Conservation (phyloP, 2,888 invertebrate species). For the Pandemis cinnamomeana region DNA sequence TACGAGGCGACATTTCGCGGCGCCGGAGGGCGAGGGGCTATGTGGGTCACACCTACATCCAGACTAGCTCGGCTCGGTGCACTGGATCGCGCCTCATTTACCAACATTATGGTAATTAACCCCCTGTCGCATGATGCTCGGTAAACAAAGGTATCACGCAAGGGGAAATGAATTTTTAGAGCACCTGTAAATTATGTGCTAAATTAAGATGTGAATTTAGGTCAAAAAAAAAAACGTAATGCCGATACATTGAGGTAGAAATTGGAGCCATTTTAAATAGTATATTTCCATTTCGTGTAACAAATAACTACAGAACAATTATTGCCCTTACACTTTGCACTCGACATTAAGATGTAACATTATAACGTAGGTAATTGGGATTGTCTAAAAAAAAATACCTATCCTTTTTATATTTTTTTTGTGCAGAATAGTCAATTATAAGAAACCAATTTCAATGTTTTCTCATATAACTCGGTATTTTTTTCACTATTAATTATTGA, state of each 20-base stretch:
- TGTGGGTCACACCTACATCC: conserved; percentile 64
- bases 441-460: no score
- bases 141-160: conserved; percentile 22
- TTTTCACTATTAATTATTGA: no score
- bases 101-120: conserved; percentile 38
- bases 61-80: conserved; percentile 50
- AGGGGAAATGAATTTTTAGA: conserved; percentile 21
- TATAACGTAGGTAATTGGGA: background rate
- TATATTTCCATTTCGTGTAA: background rate
- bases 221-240: background rate
- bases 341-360: background rate
- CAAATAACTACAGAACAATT: background rate
- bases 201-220: conserved; percentile 1
- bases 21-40: conserved; percentile 53
- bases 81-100: conserved; percentile 32
- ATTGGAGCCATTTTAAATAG: background rate
- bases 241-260: no score
- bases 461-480: no score
- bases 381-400: no score
- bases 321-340: no score
- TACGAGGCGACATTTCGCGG: conserved; percentile 57
- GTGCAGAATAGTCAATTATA: no score
- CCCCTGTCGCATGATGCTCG: conserved; percentile 30
- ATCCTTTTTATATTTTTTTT: no score
- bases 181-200: conserved; percentile 20